phyloP scores from a whole-genome alignment of 92 coral and sea anemone genomes.

The Diadumene lineata region DNA sequence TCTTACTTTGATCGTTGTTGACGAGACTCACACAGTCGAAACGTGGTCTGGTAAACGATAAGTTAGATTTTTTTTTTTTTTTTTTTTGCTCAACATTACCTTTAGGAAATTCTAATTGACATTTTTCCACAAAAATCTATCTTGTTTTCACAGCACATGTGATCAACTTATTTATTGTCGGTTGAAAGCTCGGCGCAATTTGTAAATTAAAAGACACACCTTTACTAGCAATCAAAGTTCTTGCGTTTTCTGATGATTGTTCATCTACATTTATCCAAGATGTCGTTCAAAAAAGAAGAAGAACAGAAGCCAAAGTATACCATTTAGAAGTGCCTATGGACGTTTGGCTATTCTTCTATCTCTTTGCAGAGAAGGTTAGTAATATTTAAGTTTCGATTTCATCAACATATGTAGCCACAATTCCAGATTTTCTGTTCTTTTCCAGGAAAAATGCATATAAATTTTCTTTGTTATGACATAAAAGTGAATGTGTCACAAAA shows the following conservation, averaged over 20 bases:
- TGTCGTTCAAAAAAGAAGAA: neutral
- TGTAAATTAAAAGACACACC: too few species aligned
- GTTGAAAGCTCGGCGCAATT: too few species aligned
- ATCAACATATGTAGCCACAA: too few species aligned
- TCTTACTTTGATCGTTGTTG: neutral
- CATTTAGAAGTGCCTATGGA: slow-evolving; percentile 48
- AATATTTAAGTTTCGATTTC: neutral
- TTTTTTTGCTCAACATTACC: neutral
- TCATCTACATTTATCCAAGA: neutral
- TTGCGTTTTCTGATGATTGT: neutral
- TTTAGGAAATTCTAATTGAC: neutral
- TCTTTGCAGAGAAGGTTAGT: slow-evolving; percentile 45
- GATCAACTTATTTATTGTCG: too few species aligned
- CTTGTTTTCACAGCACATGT: too few species aligned
- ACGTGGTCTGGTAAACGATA: neutral
- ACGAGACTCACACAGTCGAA: neutral
- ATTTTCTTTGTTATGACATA: too few species aligned
- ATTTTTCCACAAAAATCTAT: neutral
- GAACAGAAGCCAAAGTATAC: neutral
- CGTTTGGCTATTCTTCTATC: slow-evolving; percentile 38
- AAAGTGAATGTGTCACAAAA: too few species aligned
- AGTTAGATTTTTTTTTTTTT: neutral
- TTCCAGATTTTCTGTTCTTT: too few species aligned
- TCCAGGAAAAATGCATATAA: neutral
- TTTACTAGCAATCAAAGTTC: neutral